A percentile compares a stretch with the other conserved stretches of the same genome.
These are phyloP conservation scores for Asarcornis scutulata DNA, from an alignment of 2,113 vertebrate genomes.

Conservation along the genomic window DNA sequence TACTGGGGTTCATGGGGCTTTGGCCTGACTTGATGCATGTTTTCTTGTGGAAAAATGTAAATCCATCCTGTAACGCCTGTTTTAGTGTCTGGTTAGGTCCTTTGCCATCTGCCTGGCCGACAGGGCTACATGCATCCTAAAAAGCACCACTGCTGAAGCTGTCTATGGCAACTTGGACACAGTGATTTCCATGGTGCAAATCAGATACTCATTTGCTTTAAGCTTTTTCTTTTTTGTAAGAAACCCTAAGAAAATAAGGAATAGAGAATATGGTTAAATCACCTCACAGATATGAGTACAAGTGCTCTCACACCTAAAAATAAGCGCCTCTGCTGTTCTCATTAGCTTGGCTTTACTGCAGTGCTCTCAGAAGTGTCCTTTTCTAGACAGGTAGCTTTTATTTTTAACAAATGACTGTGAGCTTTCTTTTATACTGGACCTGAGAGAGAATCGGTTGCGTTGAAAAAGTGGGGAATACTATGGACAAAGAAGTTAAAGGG, in stretches of 20 bases:
- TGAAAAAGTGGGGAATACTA: neutral
- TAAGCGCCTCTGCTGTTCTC: neutral
- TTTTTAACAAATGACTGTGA: neutral
- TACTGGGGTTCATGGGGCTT: neutral
- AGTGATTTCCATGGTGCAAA: neutral
- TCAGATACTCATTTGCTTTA: neutral
- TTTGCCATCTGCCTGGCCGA: rapidly evolving
- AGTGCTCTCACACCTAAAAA: neutral
- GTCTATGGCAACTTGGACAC: neutral
- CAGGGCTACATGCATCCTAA: neutral
- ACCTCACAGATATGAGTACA: neutral
- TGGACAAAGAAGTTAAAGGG: neutral
- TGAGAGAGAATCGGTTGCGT: neutral
- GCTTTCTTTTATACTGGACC: neutral
- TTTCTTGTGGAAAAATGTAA: neutral
- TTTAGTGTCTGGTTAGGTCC: neutral
- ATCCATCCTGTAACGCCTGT: neutral
- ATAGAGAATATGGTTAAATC: neutral
- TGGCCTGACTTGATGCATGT: neutral
- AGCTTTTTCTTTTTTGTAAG: neutral
- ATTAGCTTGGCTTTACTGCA: neutral
- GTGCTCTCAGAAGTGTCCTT: neutral
- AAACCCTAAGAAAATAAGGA: neutral
- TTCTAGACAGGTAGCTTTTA: neutral
- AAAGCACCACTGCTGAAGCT: neutral